Evolutionary conservation across 2,888 invertebrate genomes (phyloP).

Genomic region (Spatulosminthurus flaviceps): DNA sequence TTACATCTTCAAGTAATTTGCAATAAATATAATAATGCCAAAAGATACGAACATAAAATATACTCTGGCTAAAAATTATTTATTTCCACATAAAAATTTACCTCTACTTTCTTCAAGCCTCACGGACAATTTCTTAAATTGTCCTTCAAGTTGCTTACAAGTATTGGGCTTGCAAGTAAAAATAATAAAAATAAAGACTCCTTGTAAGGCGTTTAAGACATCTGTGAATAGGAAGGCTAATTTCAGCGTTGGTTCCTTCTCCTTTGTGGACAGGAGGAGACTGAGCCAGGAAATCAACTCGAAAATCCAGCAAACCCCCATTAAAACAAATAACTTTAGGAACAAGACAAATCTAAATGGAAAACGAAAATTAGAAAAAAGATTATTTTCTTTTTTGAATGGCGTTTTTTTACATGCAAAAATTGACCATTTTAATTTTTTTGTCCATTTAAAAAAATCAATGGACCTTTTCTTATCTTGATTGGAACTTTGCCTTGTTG

Average conservation of each 20-base stretch:
- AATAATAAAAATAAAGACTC: constrained; percentile 87
- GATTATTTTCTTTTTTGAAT: too few species aligned
- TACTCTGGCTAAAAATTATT: neutral
- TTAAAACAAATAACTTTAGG: constrained; percentile 83
- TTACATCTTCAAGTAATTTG: too few species aligned
- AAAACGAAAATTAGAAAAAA: too few species aligned
- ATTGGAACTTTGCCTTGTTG: constrained; percentile 62
- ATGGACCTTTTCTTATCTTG: constrained; percentile 63
- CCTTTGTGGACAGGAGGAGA: constrained; percentile 75
- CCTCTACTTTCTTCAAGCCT: constrained; percentile 49
- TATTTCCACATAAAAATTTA: constrained; percentile 26
- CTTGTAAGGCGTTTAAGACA: constrained; percentile 85
- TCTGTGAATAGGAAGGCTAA: constrained; percentile 83
- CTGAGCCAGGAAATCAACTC: constrained; percentile 86
- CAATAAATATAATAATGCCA: too few species aligned
- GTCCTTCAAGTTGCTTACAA: constrained; percentile 62
- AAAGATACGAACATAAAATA: too few species aligned
- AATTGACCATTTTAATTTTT: neutral
- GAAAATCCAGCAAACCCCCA: constrained; percentile 81
- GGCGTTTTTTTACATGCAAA: too few species aligned
- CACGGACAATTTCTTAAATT: constrained; percentile 60
- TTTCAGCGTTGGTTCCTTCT: constrained; percentile 51
- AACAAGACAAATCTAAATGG: constrained; percentile 71
- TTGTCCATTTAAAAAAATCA: neutral
- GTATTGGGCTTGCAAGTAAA: constrained; percentile 86